Evolutionary conservation across 2,888 invertebrate genomes (phyloP).

Genomic region (Auanema freiburgensis): DNA sequence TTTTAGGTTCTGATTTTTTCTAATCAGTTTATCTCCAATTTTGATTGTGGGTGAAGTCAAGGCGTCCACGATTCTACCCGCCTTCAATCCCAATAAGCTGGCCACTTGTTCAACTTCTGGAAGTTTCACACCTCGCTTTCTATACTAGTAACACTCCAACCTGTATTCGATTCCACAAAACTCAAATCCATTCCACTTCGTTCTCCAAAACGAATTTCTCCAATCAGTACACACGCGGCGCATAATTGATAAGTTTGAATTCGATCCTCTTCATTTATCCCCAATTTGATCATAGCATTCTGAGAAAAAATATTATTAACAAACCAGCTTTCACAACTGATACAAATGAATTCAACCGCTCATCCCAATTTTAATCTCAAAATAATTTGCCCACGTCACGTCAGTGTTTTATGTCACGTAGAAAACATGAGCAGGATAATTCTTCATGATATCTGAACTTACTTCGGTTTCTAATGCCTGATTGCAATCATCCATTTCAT

Average conservation of each 20-base stretch:
- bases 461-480: conserved; percentile 5
- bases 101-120: conserved; percentile 55
- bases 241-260: conserved; percentile 46
- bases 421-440: background rate
- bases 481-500: conserved; percentile 15
- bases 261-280: conserved; percentile 44
- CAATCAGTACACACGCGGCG: conserved; percentile 56
- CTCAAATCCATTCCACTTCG: conserved; percentile 56
- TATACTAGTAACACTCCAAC: conserved; percentile 20
- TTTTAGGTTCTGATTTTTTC: conserved; percentile 67
- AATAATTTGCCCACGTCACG: background rate
- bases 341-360: too few relatives aligned
- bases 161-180: conserved; percentile 49
- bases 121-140: conserved; percentile 1
- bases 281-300: conserved; percentile 48
- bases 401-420: background rate
- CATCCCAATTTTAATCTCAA: background rate
- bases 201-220: conserved; percentile 60
- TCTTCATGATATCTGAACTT: background rate
- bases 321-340: background rate
- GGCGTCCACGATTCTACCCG: conserved; percentile 63
- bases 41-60: conserved; percentile 68
- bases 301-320: conserved; percentile 20
- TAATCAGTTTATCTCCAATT: conserved; percentile 67
- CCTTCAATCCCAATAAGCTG: conserved; percentile 46